A percentile compares a stretch with the other conserved stretches of the same genome.
Conservation (phyloP, 2,888 invertebrate species). For the Harpagoxenus sublaevis region DNA sequence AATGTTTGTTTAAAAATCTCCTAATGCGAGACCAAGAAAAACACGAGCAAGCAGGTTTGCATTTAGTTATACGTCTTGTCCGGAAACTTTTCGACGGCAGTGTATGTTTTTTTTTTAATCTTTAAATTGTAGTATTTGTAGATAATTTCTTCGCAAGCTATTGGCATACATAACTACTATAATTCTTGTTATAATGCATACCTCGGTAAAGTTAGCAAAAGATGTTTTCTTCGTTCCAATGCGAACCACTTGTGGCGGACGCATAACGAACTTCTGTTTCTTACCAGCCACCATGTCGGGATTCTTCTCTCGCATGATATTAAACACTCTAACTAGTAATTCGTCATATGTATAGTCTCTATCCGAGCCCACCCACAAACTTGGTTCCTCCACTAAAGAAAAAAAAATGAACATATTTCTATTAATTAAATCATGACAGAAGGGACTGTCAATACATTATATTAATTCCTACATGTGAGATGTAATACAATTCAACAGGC, state of each 20-base stretch:
- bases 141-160: not conserved
- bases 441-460: not conserved
- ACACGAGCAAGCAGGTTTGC: no score
- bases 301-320: slow-evolving; percentile 99
- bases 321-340: slow-evolving; percentile 97
- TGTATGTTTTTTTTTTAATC: no score
- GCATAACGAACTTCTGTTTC: slow-evolving; percentile 99
- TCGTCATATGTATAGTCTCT: slow-evolving; percentile 99
- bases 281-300: slow-evolving; percentile 99
- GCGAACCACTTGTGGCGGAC: slow-evolving; percentile 98
- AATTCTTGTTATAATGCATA: slow-evolving; percentile 60
- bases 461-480: slow-evolving; percentile 11
- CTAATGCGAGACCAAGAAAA: no score
- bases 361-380: slow-evolving; percentile 94
- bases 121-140: not conserved
- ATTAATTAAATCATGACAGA: not conserved
- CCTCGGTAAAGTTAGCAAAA: slow-evolving; percentile 99
- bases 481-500: not conserved
- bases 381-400: slow-evolving; percentile 90
- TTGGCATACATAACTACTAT: not conserved
- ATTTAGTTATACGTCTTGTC: no score
- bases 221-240: slow-evolving; percentile 99
- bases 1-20: no score
- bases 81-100: no score
- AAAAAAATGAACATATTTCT: slow-evolving; percentile 4